A percentile compares a stretch with the other conserved stretches of the same genome.
phyloP scores from a whole-genome alignment of 2,888 invertebrate species.

The Cheilosia scutellata region DNA sequence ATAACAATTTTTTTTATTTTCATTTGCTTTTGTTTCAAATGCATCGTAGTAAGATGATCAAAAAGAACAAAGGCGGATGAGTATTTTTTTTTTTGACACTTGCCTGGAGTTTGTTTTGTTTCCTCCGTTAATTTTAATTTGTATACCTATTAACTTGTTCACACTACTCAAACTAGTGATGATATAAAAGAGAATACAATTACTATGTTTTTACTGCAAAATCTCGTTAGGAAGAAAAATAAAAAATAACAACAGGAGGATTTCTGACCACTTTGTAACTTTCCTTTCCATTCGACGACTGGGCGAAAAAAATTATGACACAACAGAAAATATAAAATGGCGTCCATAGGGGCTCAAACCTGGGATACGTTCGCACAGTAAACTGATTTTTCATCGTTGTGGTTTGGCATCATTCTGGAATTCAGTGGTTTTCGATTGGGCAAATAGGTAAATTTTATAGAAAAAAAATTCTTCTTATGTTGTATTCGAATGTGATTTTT shows the following conservation, averaged over 20 bases:
- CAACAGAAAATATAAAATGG: conserved; percentile 71
- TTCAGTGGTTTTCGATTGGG: too few species aligned
- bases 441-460: too few species aligned
- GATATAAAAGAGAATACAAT: conserved; percentile 9
- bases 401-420: background rate
- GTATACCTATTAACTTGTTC: conserved; percentile 55
- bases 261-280: conserved; percentile 37
- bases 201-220: conserved; percentile 11
- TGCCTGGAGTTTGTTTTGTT: conserved; percentile 34
- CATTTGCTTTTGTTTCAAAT: conserved; percentile 28
- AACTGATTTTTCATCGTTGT: background rate
- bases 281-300: conserved; percentile 65
- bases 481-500: too few species aligned
- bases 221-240: conserved; percentile 45
- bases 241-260: conserved; percentile 65
- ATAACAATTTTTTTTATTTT: conserved; percentile 53
- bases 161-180: conserved; percentile 38
- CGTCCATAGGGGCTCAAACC: background rate
- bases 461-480: too few species aligned
- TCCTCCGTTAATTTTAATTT: conserved; percentile 16
- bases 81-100: conserved; percentile 61
- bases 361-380: conserved; percentile 38
- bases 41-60: background rate
- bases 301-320: conserved; percentile 70
- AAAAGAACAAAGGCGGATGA: conserved; percentile 62